phyloP scores from a whole-genome alignment of 1,140 invertebrate species.

The Drosophila elegans region DNA sequence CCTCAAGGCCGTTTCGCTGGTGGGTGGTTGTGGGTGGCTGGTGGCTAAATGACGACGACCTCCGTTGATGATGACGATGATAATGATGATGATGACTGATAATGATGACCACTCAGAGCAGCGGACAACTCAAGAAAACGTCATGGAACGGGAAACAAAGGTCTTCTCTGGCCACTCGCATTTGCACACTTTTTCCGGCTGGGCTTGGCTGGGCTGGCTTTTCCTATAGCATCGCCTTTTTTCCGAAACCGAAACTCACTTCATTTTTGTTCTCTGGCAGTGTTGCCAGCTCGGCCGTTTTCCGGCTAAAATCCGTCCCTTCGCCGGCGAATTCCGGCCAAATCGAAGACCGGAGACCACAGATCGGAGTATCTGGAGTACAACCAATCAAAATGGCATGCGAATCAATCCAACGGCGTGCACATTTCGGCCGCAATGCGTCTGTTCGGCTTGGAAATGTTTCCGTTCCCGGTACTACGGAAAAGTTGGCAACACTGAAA shows the following conservation, averaged over 20 bases:
- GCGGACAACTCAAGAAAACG: constrained; percentile 71
- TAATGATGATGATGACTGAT: constrained; percentile 41
- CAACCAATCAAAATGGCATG: not conserved
- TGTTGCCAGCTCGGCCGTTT: constrained; percentile 67
- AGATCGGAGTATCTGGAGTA: not conserved
- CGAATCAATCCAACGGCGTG: constrained; percentile 16
- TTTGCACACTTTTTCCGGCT: constrained; percentile 25
- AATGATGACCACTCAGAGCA: constrained; percentile 57
- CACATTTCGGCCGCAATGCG: constrained; percentile 19
- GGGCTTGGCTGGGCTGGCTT: not conserved
- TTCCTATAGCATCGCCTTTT: constrained; percentile 8
- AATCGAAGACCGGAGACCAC: not conserved
- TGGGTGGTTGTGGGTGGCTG: constrained; percentile 12
- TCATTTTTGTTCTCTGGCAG: constrained; percentile 66
- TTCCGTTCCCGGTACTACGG: constrained; percentile 15
- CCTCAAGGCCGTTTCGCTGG: constrained; percentile 12
- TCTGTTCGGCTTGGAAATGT: constrained; percentile 9
- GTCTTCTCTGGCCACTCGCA: constrained; percentile 21
- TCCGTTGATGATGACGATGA: constrained; percentile 23
- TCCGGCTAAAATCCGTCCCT: constrained; percentile 42
- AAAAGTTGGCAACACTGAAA: constrained; percentile 63
- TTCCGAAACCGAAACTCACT: constrained; percentile 45
- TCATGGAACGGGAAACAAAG: constrained; percentile 39
- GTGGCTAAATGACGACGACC: constrained; percentile 14
- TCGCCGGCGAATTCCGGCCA: not conserved